Evolutionary conservation across 64 coral and sea anemone genomes (phyloP), one percentile per base, ranked within the genome.

Genomic region (Pachyseris speciosa): DNA sequence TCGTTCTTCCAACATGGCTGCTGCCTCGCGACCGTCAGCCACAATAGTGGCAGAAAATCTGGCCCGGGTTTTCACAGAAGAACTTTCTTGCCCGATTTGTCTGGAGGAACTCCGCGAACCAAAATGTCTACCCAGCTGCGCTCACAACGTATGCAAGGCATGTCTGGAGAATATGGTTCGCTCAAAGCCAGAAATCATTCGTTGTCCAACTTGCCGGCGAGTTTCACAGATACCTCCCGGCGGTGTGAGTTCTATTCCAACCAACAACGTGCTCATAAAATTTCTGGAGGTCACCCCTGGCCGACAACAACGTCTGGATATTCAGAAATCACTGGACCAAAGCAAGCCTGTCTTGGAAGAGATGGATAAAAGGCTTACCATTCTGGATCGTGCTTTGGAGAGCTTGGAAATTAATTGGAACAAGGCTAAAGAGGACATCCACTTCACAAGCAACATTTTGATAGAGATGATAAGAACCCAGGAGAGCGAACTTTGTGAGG

Each of bases 251-350:
- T 55, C 75, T 48, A 50, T 97, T 31, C 95, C 95, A 5, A 97
- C 95, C 11, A 93, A 88, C 44, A 85, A 70, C 20, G 81, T 97
- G 9, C 52, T 97, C 17, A 87, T 97, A 26, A 74, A 87, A 70
- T 87, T 97, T 37, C 71, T 97, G 40, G 95, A 97, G 83, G 76
- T 85, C 37, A 86, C 86, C 7, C 95, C 95, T 20, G 95, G 95
- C 32, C 83, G 95, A 68, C 84, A 79, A 60, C 86, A 97, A 55
- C 78, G 79, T 37, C n/a, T 93, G 1, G 86, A 97, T 38, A 67
- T 97, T 16, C 95, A 97, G 61, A 87, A 64, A 71, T 78, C 91
- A 85, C 52, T 97, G 30, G 95, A 97, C 34, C 69, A 76, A 37
- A 91, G 85, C n/a, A 97, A 89, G 70, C 91, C 95, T 11, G 72